A percentile compares a stretch with the other conserved stretches of the same genome.
Evolutionary conservation across 2,797 vertebrate genomes (phyloP).

Genomic region (Molossus molossus): DNA sequence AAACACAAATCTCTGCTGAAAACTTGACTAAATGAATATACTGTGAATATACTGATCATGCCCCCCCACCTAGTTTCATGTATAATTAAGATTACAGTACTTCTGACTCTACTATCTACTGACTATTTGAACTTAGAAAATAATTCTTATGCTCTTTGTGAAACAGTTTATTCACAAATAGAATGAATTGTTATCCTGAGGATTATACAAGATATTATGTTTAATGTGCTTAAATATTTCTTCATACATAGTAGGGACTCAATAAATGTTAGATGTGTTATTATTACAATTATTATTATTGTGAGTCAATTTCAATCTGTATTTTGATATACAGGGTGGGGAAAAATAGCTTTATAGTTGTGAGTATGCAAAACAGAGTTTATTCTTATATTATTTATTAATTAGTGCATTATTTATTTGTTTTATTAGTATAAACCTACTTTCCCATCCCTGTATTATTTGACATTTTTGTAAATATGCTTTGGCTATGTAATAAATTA

Average conservation of each 20-base stretch:
- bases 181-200: neutral
- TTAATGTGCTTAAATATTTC: conserved; percentile 10
- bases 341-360: neutral
- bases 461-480: conserved; percentile 1
- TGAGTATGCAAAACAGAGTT: neutral
- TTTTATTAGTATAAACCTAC: neutral
- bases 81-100: neutral
- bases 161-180: neutral
- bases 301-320: neutral
- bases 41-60: neutral
- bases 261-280: neutral
- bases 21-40: neutral
- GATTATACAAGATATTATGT: neutral
- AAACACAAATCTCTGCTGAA: neutral
- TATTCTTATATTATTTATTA: neutral
- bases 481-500: neutral
- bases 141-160: neutral
- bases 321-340: neutral
- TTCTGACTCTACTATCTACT: neutral
- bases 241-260: neutral
- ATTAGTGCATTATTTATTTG: neutral
- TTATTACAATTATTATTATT: neutral
- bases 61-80: neutral
- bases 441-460: neutral
- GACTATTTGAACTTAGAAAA: neutral